A percentile compares a stretch with the other conserved stretches of the same genome.
These are phyloP conservation scores for Temnothorax ravouxi DNA, from an alignment of 2,888 invertebrate genomes.

Conservation along the genomic window DNA sequence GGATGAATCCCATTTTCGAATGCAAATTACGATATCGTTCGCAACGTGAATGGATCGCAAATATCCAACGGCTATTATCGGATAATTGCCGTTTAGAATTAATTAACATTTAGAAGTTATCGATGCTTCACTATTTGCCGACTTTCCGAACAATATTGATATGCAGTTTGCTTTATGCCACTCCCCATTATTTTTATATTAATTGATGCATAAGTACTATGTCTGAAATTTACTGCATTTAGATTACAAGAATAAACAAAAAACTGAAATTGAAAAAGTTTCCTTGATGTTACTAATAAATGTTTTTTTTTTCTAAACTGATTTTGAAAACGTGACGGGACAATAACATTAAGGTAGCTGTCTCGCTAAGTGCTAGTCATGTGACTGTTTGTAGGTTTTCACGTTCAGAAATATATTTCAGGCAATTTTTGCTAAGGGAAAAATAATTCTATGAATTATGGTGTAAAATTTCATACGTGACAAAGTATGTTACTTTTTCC, in stretches of 20 bases:
- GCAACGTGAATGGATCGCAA: conserved; percentile 33
- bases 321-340: neutral
- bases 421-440: too few relatives aligned
- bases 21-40: conserved; percentile 39
- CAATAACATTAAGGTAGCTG: neutral
- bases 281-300: neutral
- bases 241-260: neutral
- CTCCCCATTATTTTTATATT: neutral
- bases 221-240: neutral
- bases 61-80: conserved; percentile 38
- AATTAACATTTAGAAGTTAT: conserved; percentile 52
- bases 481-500: too few relatives aligned
- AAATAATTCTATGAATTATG: too few relatives aligned
- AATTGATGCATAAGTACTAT: neutral
- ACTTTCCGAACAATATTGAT: conserved; percentile 31
- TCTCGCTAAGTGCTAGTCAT: too few relatives aligned
- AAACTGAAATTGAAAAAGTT: neutral
- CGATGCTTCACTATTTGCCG: conserved; percentile 33
- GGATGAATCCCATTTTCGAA: conserved; percentile 36
- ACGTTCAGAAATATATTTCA: too few relatives aligned
- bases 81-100: conserved; percentile 52
- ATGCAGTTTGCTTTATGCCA: conserved; percentile 17
- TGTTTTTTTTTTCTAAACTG: neutral
- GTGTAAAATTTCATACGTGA: too few relatives aligned
- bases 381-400: too few relatives aligned